Percentiles rank a stretch among this genome's conserved stretches.
Conservation (phyloP, 2,888 invertebrate species). For the Sesia bembeciformis region DNA sequence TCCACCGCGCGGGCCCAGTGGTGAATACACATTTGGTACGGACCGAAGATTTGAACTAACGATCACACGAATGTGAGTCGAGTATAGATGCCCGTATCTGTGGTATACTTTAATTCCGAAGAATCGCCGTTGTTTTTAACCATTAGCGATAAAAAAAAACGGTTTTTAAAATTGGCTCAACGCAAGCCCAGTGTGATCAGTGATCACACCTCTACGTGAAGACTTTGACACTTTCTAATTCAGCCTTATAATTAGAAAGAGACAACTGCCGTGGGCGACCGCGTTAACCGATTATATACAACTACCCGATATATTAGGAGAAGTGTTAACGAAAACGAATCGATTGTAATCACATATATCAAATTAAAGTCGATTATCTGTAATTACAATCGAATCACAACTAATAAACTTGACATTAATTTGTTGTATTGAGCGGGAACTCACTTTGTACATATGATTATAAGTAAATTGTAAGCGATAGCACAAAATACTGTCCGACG, state of each 20-base stretch:
- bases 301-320: background rate
- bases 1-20: no score
- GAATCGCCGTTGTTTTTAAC: slow-evolving; percentile 8
- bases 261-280: slow-evolving; percentile 49
- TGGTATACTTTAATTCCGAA: slow-evolving; percentile 20
- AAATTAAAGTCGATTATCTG: slow-evolving; percentile 10
- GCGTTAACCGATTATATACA: slow-evolving; percentile 16
- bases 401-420: slow-evolving; percentile 53
- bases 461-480: slow-evolving; percentile 29
- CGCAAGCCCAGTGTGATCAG: slow-evolving; percentile 7
- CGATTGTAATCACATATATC: slow-evolving; percentile 14
- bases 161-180: background rate
- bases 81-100: no score
- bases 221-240: slow-evolving; percentile 64
- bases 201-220: slow-evolving; percentile 12
- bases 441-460: slow-evolving; percentile 69
- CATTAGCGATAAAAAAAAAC: background rate
- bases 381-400: slow-evolving; percentile 31
- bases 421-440: slow-evolving; percentile 65
- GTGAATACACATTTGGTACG: no score
- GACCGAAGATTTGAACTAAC: no score
- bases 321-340: slow-evolving; percentile 17
- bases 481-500: slow-evolving; percentile 1
- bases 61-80: no score
- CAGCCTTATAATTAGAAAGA: slow-evolving; percentile 73